A percentile compares a stretch with the other conserved stretches of the same genome.
phyloP scores from a whole-genome alignment of 2,113 vertebrate genomes.

The Megaceryle torquata region DNA sequence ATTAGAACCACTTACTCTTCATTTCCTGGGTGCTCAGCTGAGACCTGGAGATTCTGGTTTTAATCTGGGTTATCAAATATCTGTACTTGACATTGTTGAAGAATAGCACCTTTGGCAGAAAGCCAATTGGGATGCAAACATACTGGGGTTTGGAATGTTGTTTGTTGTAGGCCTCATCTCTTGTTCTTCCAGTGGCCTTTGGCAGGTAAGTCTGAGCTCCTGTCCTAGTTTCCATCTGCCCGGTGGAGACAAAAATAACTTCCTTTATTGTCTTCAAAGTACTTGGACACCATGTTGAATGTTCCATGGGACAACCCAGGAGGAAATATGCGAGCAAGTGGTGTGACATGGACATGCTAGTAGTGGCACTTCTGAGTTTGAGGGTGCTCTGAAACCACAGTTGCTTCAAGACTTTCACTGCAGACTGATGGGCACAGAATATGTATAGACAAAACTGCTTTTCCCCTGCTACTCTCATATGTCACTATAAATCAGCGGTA shows the following conservation, averaged over 20 bases:
- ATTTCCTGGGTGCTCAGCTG: not conserved
- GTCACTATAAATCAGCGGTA: not conserved
- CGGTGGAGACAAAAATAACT: not conserved
- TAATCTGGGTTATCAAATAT: not conserved
- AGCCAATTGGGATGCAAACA: not conserved
- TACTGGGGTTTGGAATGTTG: rapidly evolving
- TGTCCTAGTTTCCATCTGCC: not conserved
- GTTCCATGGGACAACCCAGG: not conserved
- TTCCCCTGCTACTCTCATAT: not conserved
- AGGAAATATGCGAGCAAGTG: not conserved
- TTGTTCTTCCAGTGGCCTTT: not conserved
- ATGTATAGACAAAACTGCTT: not conserved
- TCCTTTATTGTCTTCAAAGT: not conserved
- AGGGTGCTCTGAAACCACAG: not conserved
- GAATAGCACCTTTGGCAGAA: not conserved
- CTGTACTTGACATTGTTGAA: not conserved
- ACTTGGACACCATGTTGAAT: not conserved
- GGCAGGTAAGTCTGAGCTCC: not conserved
- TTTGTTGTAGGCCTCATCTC: not conserved
- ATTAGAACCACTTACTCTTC: not conserved
- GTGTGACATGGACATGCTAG: not conserved
- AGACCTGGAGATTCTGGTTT: not conserved
- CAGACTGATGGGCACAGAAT: not conserved
- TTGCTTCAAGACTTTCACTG: not conserved
- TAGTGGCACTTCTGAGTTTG: not conserved